These are phyloP conservation scores for Hycleus phaleratus DNA, from an alignment of 1,140 invertebrate genomes.

Conservation along the genomic window DNA sequence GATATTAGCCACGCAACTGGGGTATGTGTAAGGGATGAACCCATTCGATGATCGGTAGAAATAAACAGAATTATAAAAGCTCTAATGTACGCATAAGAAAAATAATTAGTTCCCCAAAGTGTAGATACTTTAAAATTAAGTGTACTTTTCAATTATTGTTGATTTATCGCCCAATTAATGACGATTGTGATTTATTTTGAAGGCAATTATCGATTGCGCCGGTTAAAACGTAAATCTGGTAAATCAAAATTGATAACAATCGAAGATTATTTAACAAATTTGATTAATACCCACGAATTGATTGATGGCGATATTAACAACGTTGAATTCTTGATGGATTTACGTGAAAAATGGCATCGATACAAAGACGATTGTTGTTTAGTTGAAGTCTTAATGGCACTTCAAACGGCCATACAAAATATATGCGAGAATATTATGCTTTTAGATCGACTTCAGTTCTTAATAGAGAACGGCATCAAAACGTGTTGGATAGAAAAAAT, in stretches of 20 bases:
- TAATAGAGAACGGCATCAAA: slow-evolving; percentile 48
- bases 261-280: slow-evolving; percentile 45
- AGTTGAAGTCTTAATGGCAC: slow-evolving; percentile 34
- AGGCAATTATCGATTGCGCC: slow-evolving; percentile 48
- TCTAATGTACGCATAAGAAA: no score
- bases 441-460: slow-evolving; percentile 55
- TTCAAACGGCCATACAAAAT: slow-evolving; percentile 44
- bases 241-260: slow-evolving; percentile 43
- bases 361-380: slow-evolving; percentile 28
- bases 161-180: not conserved
- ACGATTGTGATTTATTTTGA: slow-evolving; percentile 30
- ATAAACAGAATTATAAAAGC: no score
- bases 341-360: slow-evolving; percentile 31
- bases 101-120: no score
- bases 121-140: no score
- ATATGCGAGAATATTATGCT: slow-evolving; percentile 62
- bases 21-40: no score
- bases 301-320: slow-evolving; percentile 14
- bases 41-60: no score
- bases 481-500: slow-evolving; percentile 47
- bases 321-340: slow-evolving; percentile 19
- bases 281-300: slow-evolving; percentile 38
- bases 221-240: slow-evolving; percentile 50
- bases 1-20: no score
- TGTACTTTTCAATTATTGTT: not conserved